Base-by-base conservation (phyloP, 2,888 invertebrate species). In the Sesia bembeciformis region DNA sequence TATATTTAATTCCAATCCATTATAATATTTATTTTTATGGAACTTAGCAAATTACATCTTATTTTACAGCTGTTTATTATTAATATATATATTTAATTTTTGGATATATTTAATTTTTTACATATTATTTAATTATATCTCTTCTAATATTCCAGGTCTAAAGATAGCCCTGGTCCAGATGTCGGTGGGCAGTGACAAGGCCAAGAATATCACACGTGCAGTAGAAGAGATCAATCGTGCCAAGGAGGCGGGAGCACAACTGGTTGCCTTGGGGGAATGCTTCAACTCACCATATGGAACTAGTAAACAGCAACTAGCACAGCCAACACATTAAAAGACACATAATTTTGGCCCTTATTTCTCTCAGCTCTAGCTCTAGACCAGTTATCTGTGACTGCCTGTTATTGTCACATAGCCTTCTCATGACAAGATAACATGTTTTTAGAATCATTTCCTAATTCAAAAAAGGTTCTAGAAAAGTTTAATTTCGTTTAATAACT, bases 261-360 rank as follows among this genome's bases (percentile, higher is more conserved):
- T 94, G 5, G 90, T 94, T 4, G 91, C 92, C 1, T 72, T 94
- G 41, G 94, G 94, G 0, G 98, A 98, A 83, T 98, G 97, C 76
- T 98, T 98, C 72, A 98, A 98, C 77, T 95, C 96, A 8, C 98
- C 98, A 0, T 98, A 98, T 81, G 98, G 98, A 55, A 94, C 94
- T 52, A 91, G 93, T 93, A 81, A 82, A 70, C 62, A 53, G 39
- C 23, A 23, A 23, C 23, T 23, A 23, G 1, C 23, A 23, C 23
- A 23, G 23, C 23, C 23, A 23, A 23, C 23, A 23, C 23, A 23
- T 23, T 23, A 23, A 23, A 23, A 23, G 23, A 23, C 23, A 23
- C 23, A 23, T 23, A 23, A 23, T 2, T 23, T 23, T 23, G 23
- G 23, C 23, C 23, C 23, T 23, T 23, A 23, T 23, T 23, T 23